These are phyloP conservation scores for Sapayoa aenigma DNA, from an alignment of 2,113 vertebrate genomes.

Conservation along the genomic window DNA sequence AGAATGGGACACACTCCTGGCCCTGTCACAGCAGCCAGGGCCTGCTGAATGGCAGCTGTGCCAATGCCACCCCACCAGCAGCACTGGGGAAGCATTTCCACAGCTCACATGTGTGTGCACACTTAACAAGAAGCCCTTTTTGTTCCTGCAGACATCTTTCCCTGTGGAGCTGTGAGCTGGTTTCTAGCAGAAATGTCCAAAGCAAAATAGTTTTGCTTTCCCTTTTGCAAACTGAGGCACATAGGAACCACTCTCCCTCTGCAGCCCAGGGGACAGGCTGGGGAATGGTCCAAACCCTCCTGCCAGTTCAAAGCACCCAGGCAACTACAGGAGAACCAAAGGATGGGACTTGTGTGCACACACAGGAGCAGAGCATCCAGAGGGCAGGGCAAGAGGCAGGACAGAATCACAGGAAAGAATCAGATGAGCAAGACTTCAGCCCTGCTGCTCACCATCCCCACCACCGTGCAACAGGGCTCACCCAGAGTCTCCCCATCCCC, in stretches of 20 bases:
- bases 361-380: background rate
- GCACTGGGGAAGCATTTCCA: fast-evolving
- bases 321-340: background rate
- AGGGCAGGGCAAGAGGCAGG: background rate
- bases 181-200: background rate
- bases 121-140: background rate
- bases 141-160: background rate
- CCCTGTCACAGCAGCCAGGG: background rate
- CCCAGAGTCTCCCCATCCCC: background rate
- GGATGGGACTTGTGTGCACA: fast-evolving
- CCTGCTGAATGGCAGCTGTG: fast-evolving
- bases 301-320: background rate
- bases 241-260: background rate
- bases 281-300: background rate
- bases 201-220: background rate
- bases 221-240: background rate
- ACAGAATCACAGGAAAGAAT: background rate
- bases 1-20: fast-evolving
- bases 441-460: background rate
- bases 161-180: background rate
- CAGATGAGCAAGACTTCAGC: background rate
- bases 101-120: fast-evolving
- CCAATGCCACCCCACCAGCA: fast-evolving
- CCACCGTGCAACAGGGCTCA: background rate
- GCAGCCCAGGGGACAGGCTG: background rate